Conservation (phyloP, 2,113 vertebrate genomes). For the Blennius ocellaris region DNA sequence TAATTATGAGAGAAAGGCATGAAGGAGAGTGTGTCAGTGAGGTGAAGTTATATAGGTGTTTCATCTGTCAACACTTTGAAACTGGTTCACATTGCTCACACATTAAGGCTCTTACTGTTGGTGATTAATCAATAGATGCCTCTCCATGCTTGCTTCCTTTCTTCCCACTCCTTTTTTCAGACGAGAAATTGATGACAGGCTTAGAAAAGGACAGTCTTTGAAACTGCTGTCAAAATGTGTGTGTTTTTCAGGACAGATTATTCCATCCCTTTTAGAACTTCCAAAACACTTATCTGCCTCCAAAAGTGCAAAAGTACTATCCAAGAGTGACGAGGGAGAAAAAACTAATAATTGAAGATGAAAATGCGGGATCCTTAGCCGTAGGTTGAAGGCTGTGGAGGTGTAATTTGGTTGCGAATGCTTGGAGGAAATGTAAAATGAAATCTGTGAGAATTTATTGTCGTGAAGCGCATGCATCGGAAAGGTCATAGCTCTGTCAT, state of each 20-base stretch:
- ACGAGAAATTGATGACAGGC: slow-evolving; percentile 61
- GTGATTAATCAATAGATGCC: slow-evolving; percentile 69
- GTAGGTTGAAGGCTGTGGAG: slow-evolving; percentile 54
- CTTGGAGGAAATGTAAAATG: slow-evolving; percentile 75
- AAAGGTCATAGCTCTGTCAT: slow-evolving; percentile 78
- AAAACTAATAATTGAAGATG: slow-evolving; percentile 61
- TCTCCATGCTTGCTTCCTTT: slow-evolving; percentile 44
- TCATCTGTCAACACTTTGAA: slow-evolving; percentile 76
- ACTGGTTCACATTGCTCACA: slow-evolving; percentile 56
- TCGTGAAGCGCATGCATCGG: slow-evolving; percentile 45
- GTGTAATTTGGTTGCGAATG: slow-evolving; percentile 72
- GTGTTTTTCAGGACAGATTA: slow-evolving; percentile 54
- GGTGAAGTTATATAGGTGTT: slow-evolving; percentile 66
- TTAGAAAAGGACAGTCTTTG: slow-evolving; percentile 59
- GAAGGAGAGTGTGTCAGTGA: slow-evolving; percentile 71
- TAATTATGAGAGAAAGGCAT: slow-evolving; percentile 78
- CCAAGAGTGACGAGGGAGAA: not conserved
- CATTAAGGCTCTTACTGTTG: slow-evolving; percentile 53
- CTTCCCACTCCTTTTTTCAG: slow-evolving; percentile 24
- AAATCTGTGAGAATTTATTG: slow-evolving; percentile 76
- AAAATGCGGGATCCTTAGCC: slow-evolving; percentile 50
- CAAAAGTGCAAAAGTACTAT: slow-evolving; percentile 31
- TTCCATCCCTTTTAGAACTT: slow-evolving; percentile 37
- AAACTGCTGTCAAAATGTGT: slow-evolving; percentile 57
- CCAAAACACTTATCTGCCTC: slow-evolving; percentile 36